Evolutionary conservation across 2,113 vertebrate species (phyloP).

Genomic region (Origma solitaria): DNA sequence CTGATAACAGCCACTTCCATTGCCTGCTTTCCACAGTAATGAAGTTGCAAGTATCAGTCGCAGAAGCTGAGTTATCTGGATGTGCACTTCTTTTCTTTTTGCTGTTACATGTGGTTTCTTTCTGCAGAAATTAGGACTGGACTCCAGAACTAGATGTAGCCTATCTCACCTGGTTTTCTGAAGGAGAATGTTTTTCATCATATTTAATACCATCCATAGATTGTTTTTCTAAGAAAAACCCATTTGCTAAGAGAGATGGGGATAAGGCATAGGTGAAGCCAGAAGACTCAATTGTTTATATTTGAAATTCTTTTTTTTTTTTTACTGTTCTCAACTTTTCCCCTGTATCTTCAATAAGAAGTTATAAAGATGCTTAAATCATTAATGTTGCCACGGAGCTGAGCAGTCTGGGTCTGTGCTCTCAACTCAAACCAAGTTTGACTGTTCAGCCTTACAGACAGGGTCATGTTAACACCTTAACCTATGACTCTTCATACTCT

Average conservation of each 20-base stretch:
- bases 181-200: neutral
- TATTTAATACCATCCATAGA: neutral
- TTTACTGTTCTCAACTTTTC: neutral
- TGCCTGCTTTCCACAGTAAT: neutral
- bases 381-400: constrained; percentile 1
- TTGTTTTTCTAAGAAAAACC: neutral
- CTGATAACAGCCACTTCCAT: neutral
- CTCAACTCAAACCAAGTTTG: neutral
- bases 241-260: neutral
- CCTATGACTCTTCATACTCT: neutral
- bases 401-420: neutral
- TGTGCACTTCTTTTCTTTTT: neutral
- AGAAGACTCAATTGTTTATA: neutral
- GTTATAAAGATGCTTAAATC: neutral
- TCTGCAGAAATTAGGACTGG: neutral
- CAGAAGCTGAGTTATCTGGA: neutral
- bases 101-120: neutral
- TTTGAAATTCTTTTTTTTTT: neutral
- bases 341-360: neutral
- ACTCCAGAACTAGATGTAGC: neutral
- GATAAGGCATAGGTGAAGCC: neutral
- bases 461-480: neutral
- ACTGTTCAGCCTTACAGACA: neutral
- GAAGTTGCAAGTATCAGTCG: neutral
- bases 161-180: neutral